These are phyloP conservation scores for Corapipo altera DNA, from an alignment of 2,113 vertebrate genomes.

Conservation along the genomic window DNA sequence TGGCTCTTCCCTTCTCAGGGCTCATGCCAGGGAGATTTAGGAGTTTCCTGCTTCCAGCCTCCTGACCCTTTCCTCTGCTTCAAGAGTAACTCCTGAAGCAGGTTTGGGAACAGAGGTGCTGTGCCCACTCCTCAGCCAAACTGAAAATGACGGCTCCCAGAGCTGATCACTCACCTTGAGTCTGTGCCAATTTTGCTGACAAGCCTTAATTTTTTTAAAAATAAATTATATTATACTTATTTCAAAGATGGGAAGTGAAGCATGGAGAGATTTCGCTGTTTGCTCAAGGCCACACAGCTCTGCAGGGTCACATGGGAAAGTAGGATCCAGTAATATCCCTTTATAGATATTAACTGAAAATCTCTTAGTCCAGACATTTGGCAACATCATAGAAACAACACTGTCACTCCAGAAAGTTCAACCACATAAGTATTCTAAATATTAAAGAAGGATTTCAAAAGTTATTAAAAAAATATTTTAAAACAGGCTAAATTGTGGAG, in stretches of 20 bases:
- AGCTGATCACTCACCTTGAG: neutral
- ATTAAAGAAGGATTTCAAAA: neutral
- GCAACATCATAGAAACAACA: neutral
- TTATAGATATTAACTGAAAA: neutral
- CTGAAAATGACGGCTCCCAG: neutral
- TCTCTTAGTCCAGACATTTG: neutral
- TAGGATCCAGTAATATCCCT: neutral
- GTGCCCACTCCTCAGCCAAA: neutral
- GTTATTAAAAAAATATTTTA: neutral
- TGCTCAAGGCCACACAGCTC: neutral
- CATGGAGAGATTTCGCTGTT: neutral
- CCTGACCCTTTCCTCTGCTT: neutral
- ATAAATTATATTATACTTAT: neutral
- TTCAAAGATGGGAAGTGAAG: neutral
- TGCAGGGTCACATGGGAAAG: neutral
- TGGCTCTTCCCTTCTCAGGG: neutral
- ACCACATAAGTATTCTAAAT: neutral
- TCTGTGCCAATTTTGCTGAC: neutral
- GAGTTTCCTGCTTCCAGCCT: neutral
- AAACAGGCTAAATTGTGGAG: neutral
- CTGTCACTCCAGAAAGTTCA: neutral
- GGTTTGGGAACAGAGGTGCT: neutral
- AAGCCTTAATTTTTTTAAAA: fast-evolving
- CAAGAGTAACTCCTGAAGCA: neutral
- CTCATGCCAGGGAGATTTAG: fast-evolving